Conservation (phyloP, 2,113 vertebrate species). For the Gyps fulvus region DNA sequence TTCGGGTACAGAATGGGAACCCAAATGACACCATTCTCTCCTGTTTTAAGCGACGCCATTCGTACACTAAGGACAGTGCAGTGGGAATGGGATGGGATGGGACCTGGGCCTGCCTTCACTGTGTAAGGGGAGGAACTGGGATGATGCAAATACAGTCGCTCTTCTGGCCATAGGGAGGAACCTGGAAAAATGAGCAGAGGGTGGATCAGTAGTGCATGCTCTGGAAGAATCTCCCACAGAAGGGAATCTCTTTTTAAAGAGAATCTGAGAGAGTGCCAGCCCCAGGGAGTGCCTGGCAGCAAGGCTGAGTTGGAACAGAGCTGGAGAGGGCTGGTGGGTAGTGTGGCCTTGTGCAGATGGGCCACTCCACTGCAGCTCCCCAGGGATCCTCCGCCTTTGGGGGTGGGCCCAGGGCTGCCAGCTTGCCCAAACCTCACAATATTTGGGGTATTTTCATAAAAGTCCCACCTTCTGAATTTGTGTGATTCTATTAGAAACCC, state of each 20-base stretch:
- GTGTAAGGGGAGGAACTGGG: not conserved
- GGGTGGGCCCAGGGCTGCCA: not conserved
- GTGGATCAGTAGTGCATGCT: not conserved
- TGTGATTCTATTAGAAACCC: not conserved
- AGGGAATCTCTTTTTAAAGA: not conserved
- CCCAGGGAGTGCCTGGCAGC: not conserved
- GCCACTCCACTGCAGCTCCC: not conserved
- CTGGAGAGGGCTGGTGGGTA: not conserved
- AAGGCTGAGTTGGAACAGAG: not conserved
- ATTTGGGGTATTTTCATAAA: not conserved
- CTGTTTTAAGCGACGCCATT: not conserved
- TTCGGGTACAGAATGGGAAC: not conserved
- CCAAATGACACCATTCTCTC: not conserved
- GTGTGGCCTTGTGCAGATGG: not conserved
- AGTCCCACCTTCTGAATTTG: not conserved
- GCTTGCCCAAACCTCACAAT: not conserved
- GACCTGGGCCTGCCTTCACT: not conserved
- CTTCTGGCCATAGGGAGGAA: not conserved
- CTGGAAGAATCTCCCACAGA: not conserved
- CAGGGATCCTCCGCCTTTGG: not conserved
- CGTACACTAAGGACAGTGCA: not conserved
- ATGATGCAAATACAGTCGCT: rapidly evolving
- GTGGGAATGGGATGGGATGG: not conserved
- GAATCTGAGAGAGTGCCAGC: not conserved
- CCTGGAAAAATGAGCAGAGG: not conserved